Conservation (phyloP, 2,113 vertebrate species). For the Oncorhynchus tshawytscha region DNA sequence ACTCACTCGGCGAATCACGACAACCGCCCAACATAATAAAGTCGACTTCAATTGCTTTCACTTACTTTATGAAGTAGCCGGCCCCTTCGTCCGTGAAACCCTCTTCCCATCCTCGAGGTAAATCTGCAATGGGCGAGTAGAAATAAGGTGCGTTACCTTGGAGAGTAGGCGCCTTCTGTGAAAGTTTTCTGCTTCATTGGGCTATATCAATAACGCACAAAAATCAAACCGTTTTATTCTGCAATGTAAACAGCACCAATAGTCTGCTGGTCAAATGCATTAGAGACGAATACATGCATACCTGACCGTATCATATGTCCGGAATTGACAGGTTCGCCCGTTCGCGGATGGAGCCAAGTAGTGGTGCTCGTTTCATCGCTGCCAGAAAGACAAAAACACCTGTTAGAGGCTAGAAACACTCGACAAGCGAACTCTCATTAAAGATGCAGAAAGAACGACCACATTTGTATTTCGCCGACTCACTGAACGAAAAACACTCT, state of each 20-base stretch:
- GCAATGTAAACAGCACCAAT: not conserved
- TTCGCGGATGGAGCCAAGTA: slow-evolving; percentile 91
- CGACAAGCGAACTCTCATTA: slow-evolving; percentile 39
- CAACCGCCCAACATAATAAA: not conserved
- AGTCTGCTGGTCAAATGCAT: not conserved
- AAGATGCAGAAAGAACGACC: slow-evolving; percentile 16
- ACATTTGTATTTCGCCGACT: slow-evolving; percentile 43
- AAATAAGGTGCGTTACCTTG: not conserved
- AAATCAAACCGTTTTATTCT: not conserved
- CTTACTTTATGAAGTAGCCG: slow-evolving; percentile 96
- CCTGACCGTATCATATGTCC: slow-evolving; percentile 97
- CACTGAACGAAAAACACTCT: slow-evolving; percentile 93
- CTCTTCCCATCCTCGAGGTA: slow-evolving; percentile 92
- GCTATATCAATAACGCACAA: not conserved
- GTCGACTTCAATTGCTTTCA: slow-evolving; percentile 25
- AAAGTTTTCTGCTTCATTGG: slow-evolving; percentile 31
- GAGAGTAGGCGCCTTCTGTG: not conserved
- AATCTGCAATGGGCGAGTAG: slow-evolving; percentile 70
- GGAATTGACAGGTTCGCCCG: slow-evolving; percentile 89
- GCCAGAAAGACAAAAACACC: slow-evolving; percentile 72
- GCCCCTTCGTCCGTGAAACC: slow-evolving; percentile 88
- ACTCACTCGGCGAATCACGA: not conserved
- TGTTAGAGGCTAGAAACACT: slow-evolving; percentile 56
- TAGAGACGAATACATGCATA: slow-evolving; percentile 51
- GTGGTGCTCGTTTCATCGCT: slow-evolving; percentile 83